Evolutionary conservation across 2,797 vertebrate genomes (phyloP).

Genomic region (Dryobates pubescens): DNA sequence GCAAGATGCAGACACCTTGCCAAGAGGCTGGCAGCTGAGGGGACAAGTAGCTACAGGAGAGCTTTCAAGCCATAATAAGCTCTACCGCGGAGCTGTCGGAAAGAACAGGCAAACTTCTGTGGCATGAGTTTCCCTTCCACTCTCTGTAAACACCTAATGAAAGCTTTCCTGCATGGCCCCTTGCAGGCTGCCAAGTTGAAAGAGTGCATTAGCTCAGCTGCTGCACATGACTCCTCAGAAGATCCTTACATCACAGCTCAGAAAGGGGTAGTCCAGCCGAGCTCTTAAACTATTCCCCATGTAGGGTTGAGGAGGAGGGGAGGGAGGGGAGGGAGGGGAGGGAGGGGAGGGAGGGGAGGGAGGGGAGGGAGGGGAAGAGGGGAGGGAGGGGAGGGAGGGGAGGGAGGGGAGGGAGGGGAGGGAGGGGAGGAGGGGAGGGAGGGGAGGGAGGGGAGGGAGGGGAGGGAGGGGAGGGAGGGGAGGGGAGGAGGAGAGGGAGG

Average conservation of each 20-base stretch:
- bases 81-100: constrained; percentile 14
- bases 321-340: too few relatives aligned
- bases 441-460: too few relatives aligned
- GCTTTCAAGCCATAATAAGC: constrained; percentile 66
- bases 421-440: too few relatives aligned
- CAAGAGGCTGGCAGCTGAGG: background rate
- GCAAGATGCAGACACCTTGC: background rate
- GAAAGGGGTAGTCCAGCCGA: background rate
- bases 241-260: background rate
- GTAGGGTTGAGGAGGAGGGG: background rate
- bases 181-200: constrained; percentile 43
- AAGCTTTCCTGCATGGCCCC: constrained; percentile 16
- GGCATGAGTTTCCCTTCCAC: constrained; percentile 58
- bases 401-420: too few relatives aligned
- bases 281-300: constrained; percentile 28
- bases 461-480: too few relatives aligned
- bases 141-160: constrained; percentile 41
- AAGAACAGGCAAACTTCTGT: constrained; percentile 57
- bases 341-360: too few relatives aligned
- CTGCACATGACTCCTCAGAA: constrained; percentile 10
- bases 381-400: too few relatives aligned
- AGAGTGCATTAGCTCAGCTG: constrained; percentile 50
- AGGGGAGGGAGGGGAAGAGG: too few relatives aligned
- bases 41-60: constrained; percentile 7
- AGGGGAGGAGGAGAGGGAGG: too few relatives aligned